A percentile compares a stretch with the other conserved stretches of the same genome.
phyloP scores from a whole-genome alignment of 2,888 invertebrate genomes.

The Congeria kusceri region DNA sequence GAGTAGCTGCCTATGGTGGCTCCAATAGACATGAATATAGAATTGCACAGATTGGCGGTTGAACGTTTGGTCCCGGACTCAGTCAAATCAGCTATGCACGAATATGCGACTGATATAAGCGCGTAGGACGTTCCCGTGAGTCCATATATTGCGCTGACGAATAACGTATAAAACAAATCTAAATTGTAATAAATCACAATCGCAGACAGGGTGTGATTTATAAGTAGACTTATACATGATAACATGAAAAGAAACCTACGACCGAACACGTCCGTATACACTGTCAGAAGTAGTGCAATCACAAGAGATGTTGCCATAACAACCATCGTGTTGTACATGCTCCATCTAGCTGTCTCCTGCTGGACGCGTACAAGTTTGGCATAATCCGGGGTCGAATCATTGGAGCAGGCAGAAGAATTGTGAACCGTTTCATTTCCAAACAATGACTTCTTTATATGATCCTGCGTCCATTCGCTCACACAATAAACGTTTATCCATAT shows the following conservation, averaged over 20 bases:
- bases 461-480: constrained; percentile 42
- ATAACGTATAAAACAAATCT: constrained; percentile 20
- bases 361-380: constrained; percentile 33
- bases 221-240: constrained; percentile 21
- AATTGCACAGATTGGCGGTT: constrained; percentile 10
- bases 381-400: constrained; percentile 31
- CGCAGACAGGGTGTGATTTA: constrained; percentile 1
- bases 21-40: constrained; percentile 6
- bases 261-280: constrained; percentile 45
- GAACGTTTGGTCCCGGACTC: constrained; percentile 24
- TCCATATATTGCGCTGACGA: constrained; percentile 28
- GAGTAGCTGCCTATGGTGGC: constrained; percentile 13
- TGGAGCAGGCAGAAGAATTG: constrained; percentile 3
- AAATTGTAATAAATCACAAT: constrained; percentile 33
- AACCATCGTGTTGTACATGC: constrained; percentile 37
- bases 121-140: constrained; percentile 32
- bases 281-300: constrained; percentile 25
- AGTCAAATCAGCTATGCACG: constrained; percentile 43
- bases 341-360: constrained; percentile 40
- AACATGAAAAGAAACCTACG: constrained; percentile 40
- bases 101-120: constrained; percentile 23
- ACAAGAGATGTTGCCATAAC: constrained; percentile 18
- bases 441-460: constrained; percentile 20
- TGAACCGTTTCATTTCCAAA: constrained; percentile 27
- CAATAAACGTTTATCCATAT: constrained; percentile 35